Evolutionary conservation across 1,140 invertebrate species (phyloP).

Genomic region (Tribolium castaneum): DNA sequence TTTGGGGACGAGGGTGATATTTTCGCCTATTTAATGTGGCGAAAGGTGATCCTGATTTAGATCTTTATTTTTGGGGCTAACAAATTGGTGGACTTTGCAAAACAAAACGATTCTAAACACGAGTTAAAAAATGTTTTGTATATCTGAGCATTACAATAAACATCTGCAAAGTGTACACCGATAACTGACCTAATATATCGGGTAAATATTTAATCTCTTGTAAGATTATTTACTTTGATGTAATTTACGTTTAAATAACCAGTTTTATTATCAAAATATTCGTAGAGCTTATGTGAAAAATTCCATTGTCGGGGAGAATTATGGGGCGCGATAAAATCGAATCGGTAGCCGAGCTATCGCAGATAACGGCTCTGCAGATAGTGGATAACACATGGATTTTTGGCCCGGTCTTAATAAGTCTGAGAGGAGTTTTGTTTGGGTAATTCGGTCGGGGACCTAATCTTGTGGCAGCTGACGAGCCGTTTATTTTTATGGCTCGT

Average conservation of each 20-base stretch:
- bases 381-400: not conserved
- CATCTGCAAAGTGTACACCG: conserved; percentile 28
- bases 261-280: conserved; percentile 35
- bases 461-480: conserved; percentile 47
- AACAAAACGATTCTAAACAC: conserved; percentile 28
- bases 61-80: not conserved
- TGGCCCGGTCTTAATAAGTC: not conserved
- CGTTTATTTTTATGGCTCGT: conserved; percentile 55
- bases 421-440: conserved; percentile 18
- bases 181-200: conserved; percentile 35
- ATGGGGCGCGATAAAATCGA: conserved; percentile 22
- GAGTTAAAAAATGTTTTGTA: conserved; percentile 31
- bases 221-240: conserved; percentile 36
- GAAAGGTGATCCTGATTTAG: conserved; percentile 6
- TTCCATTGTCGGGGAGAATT: conserved; percentile 28
- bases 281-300: conserved; percentile 28
- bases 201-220: conserved; percentile 36
- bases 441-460: conserved; percentile 34
- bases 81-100: conserved; percentile 1
- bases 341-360: not conserved
- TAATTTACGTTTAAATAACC: conserved; percentile 35
- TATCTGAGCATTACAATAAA: conserved; percentile 17
- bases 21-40: not conserved
- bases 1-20: not conserved
- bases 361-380: conserved; percentile 17